Evolutionary conservation across 1,140 invertebrate species (phyloP), one percentile per base, ranked within the genome.

Genomic region (Orchesella cincta): DNA sequence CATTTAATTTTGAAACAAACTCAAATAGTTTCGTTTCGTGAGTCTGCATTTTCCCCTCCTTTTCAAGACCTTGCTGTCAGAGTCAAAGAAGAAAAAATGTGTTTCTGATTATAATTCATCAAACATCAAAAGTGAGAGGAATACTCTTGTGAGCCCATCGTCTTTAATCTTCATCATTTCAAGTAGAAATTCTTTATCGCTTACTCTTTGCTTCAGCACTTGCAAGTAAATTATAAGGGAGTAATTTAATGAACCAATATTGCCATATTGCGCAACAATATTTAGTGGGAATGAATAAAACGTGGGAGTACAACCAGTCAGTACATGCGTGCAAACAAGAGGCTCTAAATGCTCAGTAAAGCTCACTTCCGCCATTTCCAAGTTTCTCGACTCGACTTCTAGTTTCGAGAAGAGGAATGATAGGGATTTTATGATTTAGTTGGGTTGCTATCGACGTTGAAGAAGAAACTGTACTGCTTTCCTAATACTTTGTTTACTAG

Each of bases 141-240:
- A 67, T 67, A 67, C 62, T n/a, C n/a, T n/a, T n/a, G n/a, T n/a
- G 14, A 67, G 33, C 62, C 33, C 62, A 33, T 67, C 31, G 8
- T 67, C 26, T 67, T 67, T 29, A 31, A 57, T 57, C 54, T 57
- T 57, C 62, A 67, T 67, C 62, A 67, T 33, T 31, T 67, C 62
- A 67, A 33, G 31, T 5, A 67, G 31, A 67, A 67, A 67, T 67
- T 18, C 62, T 33, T 67, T 67, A 2, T 33, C 62, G 31, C 5
- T 31, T 67, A n/a, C n/a, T 67, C n/a, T n/a, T 67, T 67, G 62
- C 62, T 67, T 67, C 62, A 33, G 31, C 31, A 67, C 62, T 67
- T 57, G n/a, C 54, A 14, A 18, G 54, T 23, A 57, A 5, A 33
- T 8, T 57, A n/a, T 3, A 3, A 33, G 33, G 28, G 62, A 67